Evolutionary conservation across 35 echinoderm and acorn worm species (phyloP), one percentile per base, ranked within the genome.

Genomic region (Apostichopus japonicus): DNA sequence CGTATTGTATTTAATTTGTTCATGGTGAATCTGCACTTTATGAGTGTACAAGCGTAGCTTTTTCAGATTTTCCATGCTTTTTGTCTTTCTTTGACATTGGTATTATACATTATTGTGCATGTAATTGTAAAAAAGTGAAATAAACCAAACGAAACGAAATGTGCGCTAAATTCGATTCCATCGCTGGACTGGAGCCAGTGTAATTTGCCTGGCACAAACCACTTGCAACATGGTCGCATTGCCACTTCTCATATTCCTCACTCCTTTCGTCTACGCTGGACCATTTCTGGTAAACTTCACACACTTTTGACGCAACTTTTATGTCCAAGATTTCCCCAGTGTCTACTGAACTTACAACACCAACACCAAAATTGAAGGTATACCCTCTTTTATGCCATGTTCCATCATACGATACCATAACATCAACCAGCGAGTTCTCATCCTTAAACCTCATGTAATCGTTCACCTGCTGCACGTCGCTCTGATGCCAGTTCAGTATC

Each of bases 301-400:
- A 92, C 4, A 78, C 58, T 87, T 92, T 95, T 16, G 90, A 95
- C 0, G 75, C 19, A 78, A 94, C 65, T 21, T 86, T 55, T 11
- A 83, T 33, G 56, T 92, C 90, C 65, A 91, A 19, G 14, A 92
- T 81, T 56, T 92, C 94, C 7, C 90, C 82, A 44, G 94, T 95
- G 25, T 92, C 94, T 6, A 92, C 83, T n/a, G 90, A 87, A 62
- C 92, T 95, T 8, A 95, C 61, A 23, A 95, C 94, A 13, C 90
- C 90, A 6, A 95, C 90, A 13, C 90, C 94, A 77, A 92, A 92
- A 61, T 95, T 86, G n/a, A 90, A 86, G 17, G 94, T 92, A 67
- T 86, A 86, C 5, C 90, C 94, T 24, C 23, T 55, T 23, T 92
- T 86, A 53, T 54, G 15, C 94, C 94, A 92, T 1, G 90, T 95